Base-by-base conservation (phyloP, 2,888 invertebrate species). In the Metalampra italica region DNA sequence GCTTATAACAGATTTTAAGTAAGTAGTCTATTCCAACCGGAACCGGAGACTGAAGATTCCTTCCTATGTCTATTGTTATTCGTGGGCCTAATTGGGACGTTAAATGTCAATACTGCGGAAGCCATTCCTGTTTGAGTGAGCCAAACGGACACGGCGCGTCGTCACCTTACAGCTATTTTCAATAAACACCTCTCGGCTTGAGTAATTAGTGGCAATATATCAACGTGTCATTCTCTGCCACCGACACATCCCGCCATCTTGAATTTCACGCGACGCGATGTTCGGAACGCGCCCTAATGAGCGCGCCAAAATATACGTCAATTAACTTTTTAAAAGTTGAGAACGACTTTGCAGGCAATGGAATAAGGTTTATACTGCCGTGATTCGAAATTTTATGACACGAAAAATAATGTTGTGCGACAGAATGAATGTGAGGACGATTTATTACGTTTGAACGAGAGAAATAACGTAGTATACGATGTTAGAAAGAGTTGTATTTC, bases 191-290 rank as follows among this genome's bases (percentile, higher is more conserved):
- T 82, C 74, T 68, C 62, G 64, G 72, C 70, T 57, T 81, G 78
- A 85, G 84, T 84, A 83, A 87, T 87, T 85, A 86, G 84, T 66
- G 74, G 82, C 74, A 78, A 87, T 87, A 78, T 77, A 87, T 87
- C 86, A 87, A 82, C 77, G 62, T 79, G 85, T 83, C 86, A 78
- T 62, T 75, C 75, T 56, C 71, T 54, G 51, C 56, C 51, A 56
- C 59, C 59, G 58, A 59, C 58, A 59, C 58, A 59, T 52, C 47
- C 47, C 65, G 61, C 65, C 75, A 68, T 73, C 67, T 73, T 71
- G 64, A 56, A 66, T 64, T 60, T 60, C 47, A 62, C 49, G 29
- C 37, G 39, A 7, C 13, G 30, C 30, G 58, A 51, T 57, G 54
- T 56, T 52, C 45, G 47, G 57, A 59, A 54, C 64, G 56, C 74